These are phyloP conservation scores for Pterophyllum scalare DNA, from an alignment of 2,113 vertebrate species.

Conservation along the genomic window DNA sequence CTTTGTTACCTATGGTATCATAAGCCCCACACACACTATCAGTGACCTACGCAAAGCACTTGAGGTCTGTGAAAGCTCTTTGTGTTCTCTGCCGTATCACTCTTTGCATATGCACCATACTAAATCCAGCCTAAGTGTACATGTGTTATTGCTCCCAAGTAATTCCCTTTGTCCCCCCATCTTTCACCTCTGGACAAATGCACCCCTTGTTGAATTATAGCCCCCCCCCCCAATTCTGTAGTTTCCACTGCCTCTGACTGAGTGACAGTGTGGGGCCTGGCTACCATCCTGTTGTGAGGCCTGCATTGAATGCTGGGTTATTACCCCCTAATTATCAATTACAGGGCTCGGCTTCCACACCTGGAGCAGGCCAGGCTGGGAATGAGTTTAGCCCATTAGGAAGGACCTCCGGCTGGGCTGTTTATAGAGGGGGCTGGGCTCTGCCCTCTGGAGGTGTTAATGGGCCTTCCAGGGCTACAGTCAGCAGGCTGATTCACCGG, in stretches of 20 bases:
- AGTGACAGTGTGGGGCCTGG: conserved; percentile 67
- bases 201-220: conserved; percentile 37
- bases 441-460: conserved; percentile 75
- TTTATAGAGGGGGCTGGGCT: conserved; percentile 76
- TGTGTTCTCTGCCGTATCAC: conserved; percentile 21
- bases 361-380: conserved; percentile 79
- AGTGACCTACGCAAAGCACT: conserved; percentile 24
- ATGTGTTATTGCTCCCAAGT: conserved; percentile 26
- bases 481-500: conserved; percentile 47
- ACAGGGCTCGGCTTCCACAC: conserved; percentile 75
- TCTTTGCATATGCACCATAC: conserved; percentile 13
- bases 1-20: conserved; percentile 4
- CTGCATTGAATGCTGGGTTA: conserved; percentile 71
- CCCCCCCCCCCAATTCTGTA: conserved; percentile 34
- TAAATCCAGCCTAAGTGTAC: conserved; percentile 12
- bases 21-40: conserved; percentile 10
- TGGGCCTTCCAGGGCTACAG: conserved; percentile 69
- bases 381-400: conserved; percentile 80
- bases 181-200: neutral
- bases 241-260: conserved; percentile 45
- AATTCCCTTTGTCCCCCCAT: neutral
- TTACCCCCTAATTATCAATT: conserved; percentile 85
- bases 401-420: conserved; percentile 71
- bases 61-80: conserved; percentile 22
- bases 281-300: conserved; percentile 66